Conservation (phyloP, 2,888 invertebrate genomes). For the Cetonia aurata region DNA sequence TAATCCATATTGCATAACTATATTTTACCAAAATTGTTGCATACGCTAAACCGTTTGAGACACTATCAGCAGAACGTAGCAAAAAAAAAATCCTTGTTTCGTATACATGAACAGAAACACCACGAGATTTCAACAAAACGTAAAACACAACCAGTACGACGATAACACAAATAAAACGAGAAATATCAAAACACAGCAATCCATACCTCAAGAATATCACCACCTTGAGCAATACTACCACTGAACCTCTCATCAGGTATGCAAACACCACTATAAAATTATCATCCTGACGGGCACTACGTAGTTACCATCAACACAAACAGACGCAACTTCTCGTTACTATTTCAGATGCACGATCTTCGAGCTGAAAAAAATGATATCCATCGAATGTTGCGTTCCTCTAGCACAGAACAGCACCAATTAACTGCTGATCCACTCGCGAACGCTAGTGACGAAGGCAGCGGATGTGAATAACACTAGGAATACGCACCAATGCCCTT, state of each 20-base stretch:
- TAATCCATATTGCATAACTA: too few species aligned
- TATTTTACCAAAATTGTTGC: too few species aligned
- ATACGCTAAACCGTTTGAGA: too few species aligned
- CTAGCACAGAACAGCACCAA: conserved; percentile 23
- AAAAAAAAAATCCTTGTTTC: too few species aligned
- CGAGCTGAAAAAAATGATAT: conserved; percentile 3
- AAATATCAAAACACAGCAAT: too few species aligned
- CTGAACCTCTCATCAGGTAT: background rate
- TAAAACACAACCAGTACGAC: too few species aligned
- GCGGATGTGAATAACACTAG: background rate
- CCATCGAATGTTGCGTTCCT: conserved; percentile 2
- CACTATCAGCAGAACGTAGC: too few species aligned
- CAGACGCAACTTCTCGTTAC: background rate
- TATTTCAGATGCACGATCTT: conserved; percentile 20
- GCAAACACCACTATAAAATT: background rate
- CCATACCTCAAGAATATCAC: too few species aligned
- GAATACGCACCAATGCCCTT: background rate
- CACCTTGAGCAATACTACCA: background rate
- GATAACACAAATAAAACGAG: too few species aligned
- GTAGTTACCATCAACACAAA: background rate
- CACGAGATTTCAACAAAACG: too few species aligned
- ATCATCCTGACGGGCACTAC: background rate
- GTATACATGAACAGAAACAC: too few species aligned
- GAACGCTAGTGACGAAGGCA: background rate
- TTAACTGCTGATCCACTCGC: conserved; percentile 5